Percentiles rank a stretch among this genome's conserved stretches.
phyloP scores from a whole-genome alignment of 2,113 vertebrate genomes.

The Micromys minutus region DNA sequence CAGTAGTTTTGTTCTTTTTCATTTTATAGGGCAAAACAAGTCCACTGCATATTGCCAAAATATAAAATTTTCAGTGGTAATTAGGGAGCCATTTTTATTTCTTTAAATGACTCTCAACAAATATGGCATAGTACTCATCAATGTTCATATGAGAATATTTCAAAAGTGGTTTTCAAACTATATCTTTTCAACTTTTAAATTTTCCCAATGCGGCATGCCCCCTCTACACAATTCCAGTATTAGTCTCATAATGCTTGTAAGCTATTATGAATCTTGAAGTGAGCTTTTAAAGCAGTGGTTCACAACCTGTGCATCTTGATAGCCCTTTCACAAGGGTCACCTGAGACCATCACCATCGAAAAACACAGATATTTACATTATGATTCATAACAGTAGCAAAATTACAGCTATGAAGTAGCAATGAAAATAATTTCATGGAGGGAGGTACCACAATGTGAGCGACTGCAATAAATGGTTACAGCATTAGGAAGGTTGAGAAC shows the following conservation, averaged over 20 bases:
- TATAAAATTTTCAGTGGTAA: conserved; percentile 47
- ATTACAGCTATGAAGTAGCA: too few species aligned
- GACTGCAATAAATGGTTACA: too few species aligned
- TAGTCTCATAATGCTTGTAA: not conserved
- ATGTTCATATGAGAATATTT: not conserved
- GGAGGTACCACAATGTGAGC: too few species aligned
- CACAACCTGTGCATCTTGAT: not conserved
- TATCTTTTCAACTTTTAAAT: conserved; percentile 9
- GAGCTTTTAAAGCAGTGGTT: not conserved
- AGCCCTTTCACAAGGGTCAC: not conserved
- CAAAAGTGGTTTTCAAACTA: conserved; percentile 51
- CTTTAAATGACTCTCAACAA: conserved; percentile 33
- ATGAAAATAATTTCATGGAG: too few species aligned
- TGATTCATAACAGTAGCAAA: too few species aligned
- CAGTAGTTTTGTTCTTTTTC: conserved; percentile 23
- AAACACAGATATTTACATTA: too few species aligned
- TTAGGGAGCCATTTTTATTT: conserved; percentile 55
- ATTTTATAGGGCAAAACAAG: conserved; percentile 53
- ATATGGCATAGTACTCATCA: not conserved
- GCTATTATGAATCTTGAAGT: conserved; percentile 8
- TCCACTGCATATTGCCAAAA: conserved; percentile 11
- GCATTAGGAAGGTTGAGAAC: too few species aligned
- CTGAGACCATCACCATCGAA: not conserved
- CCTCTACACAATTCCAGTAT: conserved; percentile 39
- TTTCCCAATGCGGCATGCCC: not conserved